A percentile compares a stretch with the other conserved stretches of the same genome.
Evolutionary conservation across 2,797 vertebrate genomes (phyloP).

Genomic region (Chelon auratus): DNA sequence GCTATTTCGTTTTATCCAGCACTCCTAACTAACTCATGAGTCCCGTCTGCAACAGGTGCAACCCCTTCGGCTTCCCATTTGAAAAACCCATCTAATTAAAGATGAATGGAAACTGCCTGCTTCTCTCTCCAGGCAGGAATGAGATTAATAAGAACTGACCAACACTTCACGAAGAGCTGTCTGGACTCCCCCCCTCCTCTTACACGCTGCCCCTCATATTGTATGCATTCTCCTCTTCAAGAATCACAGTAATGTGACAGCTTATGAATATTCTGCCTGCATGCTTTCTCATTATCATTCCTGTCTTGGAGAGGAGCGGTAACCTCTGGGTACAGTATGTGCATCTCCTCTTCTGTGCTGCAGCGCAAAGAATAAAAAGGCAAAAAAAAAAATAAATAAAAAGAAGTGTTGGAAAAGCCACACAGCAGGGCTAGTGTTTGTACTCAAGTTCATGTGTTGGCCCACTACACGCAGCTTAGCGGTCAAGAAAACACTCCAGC

Average conservation of each 20-base stretch:
- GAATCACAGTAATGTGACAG: constrained; percentile 62
- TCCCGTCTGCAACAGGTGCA: constrained; percentile 66
- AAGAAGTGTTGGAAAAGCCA: constrained; percentile 33
- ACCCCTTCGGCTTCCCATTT: constrained; percentile 9
- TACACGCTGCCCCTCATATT: constrained; percentile 24
- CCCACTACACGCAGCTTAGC: constrained; percentile 24
- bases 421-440: constrained; percentile 50
- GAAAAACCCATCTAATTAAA: constrained; percentile 30
- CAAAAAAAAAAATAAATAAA: constrained; percentile 11
- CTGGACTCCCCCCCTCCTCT: constrained; percentile 21
- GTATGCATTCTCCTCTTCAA: constrained; percentile 42
- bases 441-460: constrained; percentile 16
- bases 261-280: constrained; percentile 72
- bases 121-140: constrained; percentile 28
- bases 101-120: constrained; percentile 27
- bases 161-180: constrained; percentile 15
- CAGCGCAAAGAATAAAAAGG: constrained; percentile 22
- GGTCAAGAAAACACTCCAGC: constrained; percentile 52
- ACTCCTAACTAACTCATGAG: background rate
- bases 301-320: constrained; percentile 40
- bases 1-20: constrained; percentile 23
- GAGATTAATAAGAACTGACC: constrained; percentile 50
- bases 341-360: constrained; percentile 55
- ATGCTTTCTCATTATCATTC: constrained; percentile 76
- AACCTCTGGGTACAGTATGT: constrained; percentile 72